These are phyloP conservation scores for Taxidea taxus DNA, from an alignment of 2,113 vertebrate genomes.

Conservation along the genomic window DNA sequence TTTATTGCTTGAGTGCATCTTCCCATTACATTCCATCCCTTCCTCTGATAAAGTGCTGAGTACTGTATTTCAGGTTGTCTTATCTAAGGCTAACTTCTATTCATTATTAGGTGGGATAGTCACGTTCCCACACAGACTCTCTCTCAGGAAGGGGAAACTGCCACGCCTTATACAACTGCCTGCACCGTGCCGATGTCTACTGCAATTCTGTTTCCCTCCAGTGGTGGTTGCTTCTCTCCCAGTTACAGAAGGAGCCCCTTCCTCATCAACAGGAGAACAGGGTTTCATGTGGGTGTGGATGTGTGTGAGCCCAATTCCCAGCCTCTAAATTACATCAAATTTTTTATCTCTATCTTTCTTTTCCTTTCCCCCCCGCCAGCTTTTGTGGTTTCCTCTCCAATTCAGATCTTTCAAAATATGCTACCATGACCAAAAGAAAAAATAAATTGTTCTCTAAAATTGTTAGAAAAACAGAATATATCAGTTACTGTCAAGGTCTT, in stretches of 20 bases:
- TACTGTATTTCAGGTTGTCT: conserved; percentile 55
- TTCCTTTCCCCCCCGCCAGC: not conserved
- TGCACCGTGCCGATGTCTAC: not conserved
- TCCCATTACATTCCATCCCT: conserved; percentile 76
- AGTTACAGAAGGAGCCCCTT: not conserved
- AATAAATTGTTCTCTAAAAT: not conserved
- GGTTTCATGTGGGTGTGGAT: not conserved
- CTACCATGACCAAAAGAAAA: not conserved
- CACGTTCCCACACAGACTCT: not conserved
- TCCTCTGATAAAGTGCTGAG: conserved; percentile 66
- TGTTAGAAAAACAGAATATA: not conserved
- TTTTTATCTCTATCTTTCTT: not conserved
- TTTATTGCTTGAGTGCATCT: conserved; percentile 80
- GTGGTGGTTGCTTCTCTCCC: not conserved
- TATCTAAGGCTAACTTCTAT: conserved; percentile 60
- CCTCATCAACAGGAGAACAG: not conserved
- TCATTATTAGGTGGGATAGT: conserved; percentile 33
- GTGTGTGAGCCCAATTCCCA: not conserved
- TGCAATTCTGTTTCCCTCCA: not conserved
- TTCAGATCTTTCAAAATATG: not conserved
- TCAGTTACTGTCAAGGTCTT: not conserved
- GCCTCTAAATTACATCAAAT: not conserved
- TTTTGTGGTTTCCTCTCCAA: not conserved
- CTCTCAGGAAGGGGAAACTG: not conserved
- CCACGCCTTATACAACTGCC: not conserved